Evolutionary conservation across 2,888 invertebrate species (phyloP).

Genomic region (Tachystola acroxantha): DNA sequence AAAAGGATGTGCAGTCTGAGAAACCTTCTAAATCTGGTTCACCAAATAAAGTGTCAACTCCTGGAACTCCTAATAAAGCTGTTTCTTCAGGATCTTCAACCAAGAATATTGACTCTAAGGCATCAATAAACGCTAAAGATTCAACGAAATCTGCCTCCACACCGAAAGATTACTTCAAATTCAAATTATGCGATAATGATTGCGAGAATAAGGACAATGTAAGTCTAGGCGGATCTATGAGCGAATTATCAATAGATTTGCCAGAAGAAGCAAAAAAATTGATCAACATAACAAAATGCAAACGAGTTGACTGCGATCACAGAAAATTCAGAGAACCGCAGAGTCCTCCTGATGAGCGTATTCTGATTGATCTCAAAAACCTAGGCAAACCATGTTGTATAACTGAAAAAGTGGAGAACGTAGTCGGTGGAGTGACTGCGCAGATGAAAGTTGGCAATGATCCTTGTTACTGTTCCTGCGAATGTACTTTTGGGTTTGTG

Average conservation of each 20-base stretch:
- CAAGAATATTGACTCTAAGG: no score
- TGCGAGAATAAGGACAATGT: constrained; percentile 24
- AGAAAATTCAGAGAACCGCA: constrained; percentile 31
- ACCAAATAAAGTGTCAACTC: not conserved
- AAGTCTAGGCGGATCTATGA: constrained; percentile 22
- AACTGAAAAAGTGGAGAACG: constrained; percentile 38
- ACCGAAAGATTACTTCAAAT: constrained; percentile 18
- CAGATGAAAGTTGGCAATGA: constrained; percentile 38
- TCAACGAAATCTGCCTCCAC: constrained; percentile 17
- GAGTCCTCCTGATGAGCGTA: constrained; percentile 34
- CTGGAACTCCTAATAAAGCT: no score
- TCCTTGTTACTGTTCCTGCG: constrained; percentile 60
- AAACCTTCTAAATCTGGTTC: constrained; percentile 3
- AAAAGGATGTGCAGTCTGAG: constrained; percentile 33
- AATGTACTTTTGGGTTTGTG: constrained; percentile 55
- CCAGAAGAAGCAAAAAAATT: constrained; percentile 28
- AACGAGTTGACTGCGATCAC: constrained; percentile 33
- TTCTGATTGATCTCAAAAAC: constrained; percentile 37
- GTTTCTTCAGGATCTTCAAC: no score
- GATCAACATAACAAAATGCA: constrained; percentile 42
- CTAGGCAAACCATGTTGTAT: constrained; percentile 35
- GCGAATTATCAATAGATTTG: constrained; percentile 35
- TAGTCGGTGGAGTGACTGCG: constrained; percentile 40
- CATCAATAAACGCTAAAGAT: not conserved
- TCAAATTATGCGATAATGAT: constrained; percentile 30